Conservation (phyloP, 2,797 vertebrate species). For the Aplochiton taeniatus region DNA sequence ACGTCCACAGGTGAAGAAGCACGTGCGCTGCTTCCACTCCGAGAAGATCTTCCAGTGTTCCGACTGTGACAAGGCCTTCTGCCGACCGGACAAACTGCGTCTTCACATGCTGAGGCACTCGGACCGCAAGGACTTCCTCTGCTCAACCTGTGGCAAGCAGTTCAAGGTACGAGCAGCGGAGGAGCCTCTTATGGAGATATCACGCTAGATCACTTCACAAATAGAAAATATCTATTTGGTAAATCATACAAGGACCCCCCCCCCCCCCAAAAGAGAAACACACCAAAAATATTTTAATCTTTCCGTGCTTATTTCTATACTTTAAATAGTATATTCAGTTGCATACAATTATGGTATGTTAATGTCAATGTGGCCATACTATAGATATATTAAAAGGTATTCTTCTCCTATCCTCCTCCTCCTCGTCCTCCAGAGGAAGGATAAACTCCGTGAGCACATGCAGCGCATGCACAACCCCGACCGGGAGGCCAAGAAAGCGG, state of each 20-base stretch:
- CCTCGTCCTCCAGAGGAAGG: conserved; percentile 83
- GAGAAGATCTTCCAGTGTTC: conserved; percentile 97
- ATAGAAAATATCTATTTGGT: too few relatives aligned
- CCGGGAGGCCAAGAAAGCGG: conserved; percentile 94
- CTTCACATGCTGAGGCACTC: conserved; percentile 97
- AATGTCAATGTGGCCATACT: too few relatives aligned
- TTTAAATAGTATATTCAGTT: too few relatives aligned
- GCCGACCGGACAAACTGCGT: conserved; percentile 93
- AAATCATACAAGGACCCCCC: too few relatives aligned
- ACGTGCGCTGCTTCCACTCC: conserved; percentile 96
- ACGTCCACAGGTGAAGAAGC: conserved; percentile 89
- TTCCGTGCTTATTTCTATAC: too few relatives aligned
- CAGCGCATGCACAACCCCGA: conserved; percentile 99
- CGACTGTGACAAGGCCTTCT: conserved; percentile 97
- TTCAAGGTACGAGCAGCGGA: conserved; percentile 86
- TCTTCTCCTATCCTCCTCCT: background rate
- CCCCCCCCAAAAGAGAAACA: too few relatives aligned
- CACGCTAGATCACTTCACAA: too few relatives aligned
- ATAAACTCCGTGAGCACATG: conserved; percentile 98
- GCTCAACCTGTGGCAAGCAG: conserved; percentile 97
- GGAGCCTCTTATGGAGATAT: too few relatives aligned
- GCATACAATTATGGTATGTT: too few relatives aligned
- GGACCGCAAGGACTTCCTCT: conserved; percentile 96
- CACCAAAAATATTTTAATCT: too few relatives aligned
- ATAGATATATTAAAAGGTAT: too few relatives aligned